Evolutionary conservation across 2,113 vertebrate species (phyloP).

Genomic region (Noturus placidus): DNA sequence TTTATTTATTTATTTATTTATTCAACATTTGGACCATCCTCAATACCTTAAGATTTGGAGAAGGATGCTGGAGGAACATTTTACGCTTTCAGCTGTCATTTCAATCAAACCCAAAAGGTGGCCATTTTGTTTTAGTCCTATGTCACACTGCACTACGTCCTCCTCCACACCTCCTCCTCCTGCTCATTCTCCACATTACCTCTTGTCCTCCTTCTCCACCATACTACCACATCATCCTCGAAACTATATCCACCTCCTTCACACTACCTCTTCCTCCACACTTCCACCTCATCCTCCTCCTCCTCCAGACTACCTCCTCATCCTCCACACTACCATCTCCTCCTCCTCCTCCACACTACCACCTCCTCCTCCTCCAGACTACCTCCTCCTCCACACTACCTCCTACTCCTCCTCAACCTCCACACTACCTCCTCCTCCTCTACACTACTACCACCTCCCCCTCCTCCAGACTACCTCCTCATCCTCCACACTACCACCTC

Average conservation of each 20-base stretch:
- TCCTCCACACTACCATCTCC: background rate
- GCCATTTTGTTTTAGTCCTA: background rate
- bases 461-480: background rate
- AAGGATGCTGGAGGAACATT: background rate
- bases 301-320: background rate
- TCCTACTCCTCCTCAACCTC: background rate
- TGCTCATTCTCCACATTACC: background rate
- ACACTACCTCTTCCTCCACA: background rate
- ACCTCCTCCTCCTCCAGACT: background rate
- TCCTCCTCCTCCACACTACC: background rate
- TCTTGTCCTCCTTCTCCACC: background rate
- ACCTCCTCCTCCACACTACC: background rate
- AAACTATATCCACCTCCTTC: no score
- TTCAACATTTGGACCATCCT: background rate
- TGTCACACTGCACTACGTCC: background rate
- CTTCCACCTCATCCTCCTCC: no score
- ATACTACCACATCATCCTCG: no score
- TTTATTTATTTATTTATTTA: background rate
- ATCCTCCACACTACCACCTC: background rate
- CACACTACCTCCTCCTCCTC: no score
- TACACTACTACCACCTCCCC: background rate
- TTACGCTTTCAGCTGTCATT: background rate
- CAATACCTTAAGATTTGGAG: background rate
- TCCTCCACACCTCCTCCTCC: background rate
- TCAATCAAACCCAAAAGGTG: background rate